A percentile compares a stretch with the other conserved stretches of the same genome.
Evolutionary conservation across 1,140 invertebrate genomes (phyloP).

Genomic region (Spodoptera litura): DNA sequence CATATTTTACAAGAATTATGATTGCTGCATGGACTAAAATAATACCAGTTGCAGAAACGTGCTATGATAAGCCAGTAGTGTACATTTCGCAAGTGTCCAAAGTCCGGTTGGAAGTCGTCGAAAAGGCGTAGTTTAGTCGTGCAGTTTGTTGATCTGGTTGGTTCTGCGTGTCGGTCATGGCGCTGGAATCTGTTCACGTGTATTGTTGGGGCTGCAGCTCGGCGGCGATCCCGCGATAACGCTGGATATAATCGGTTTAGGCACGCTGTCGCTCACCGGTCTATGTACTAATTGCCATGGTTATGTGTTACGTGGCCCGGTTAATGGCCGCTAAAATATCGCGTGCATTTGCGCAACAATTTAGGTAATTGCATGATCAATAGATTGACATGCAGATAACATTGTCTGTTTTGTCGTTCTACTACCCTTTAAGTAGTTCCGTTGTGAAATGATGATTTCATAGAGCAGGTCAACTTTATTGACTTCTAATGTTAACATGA

Average conservation of each 20-base stretch:
- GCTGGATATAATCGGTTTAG: conserved; percentile 79
- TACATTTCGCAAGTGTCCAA: conserved; percentile 53
- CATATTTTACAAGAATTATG: conserved; percentile 64
- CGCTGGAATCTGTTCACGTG: conserved; percentile 70
- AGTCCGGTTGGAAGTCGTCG: conserved; percentile 53
- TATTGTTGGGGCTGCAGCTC: conserved; percentile 62
- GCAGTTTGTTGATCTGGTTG: conserved; percentile 68
- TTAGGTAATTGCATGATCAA: conserved; percentile 61
- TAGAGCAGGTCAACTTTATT: background rate
- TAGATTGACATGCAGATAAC: conserved; percentile 63
- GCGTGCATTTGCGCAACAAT: conserved; percentile 65
- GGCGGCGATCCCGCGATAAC: conserved; percentile 71
- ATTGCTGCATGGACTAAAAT: conserved; percentile 49
- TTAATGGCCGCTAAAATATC: conserved; percentile 74
- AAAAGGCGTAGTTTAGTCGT: conserved; percentile 58
- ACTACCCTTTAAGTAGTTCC: conserved; percentile 51
- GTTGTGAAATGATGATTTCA: conserved; percentile 42
- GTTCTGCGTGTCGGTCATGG: conserved; percentile 72
- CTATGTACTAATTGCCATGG: conserved; percentile 81
- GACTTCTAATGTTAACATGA: background rate
- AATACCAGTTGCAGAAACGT: conserved; percentile 53
- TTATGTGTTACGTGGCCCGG: conserved; percentile 69
- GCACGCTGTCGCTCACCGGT: conserved; percentile 77
- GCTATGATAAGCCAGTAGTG: conserved; percentile 43
- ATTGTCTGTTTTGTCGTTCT: conserved; percentile 45